Evolutionary conservation across 2,113 vertebrate genomes (phyloP).

Genomic region (Pygathrix nemaeus): DNA sequence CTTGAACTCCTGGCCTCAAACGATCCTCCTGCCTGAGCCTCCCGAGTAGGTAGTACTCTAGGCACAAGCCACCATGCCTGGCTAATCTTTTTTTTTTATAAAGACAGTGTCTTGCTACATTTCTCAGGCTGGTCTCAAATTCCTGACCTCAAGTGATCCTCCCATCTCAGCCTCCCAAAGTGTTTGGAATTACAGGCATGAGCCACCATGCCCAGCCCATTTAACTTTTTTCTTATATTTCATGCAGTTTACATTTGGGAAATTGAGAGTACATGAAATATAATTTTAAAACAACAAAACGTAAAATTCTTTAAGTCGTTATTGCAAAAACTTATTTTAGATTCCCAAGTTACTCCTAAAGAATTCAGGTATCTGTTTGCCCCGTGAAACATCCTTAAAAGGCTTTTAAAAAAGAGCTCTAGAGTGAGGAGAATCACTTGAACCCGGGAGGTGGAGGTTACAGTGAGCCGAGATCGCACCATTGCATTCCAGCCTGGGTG

Average conservation of each 20-base stretch:
- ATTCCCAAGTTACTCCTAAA: background rate
- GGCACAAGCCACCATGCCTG: background rate
- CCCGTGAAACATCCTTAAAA: background rate
- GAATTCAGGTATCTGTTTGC: background rate
- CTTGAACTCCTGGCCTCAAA: background rate
- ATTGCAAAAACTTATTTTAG: background rate
- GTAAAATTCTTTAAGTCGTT: constrained; percentile 11
- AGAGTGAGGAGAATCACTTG: no score
- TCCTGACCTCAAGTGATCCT: background rate
- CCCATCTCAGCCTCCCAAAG: background rate
- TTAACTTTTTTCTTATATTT: background rate
- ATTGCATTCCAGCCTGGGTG: no score
- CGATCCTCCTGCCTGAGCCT: background rate
- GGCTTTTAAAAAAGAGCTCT: background rate
- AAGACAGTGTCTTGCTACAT: background rate
- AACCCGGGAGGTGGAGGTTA: no score
- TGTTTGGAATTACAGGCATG: background rate
- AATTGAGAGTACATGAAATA: background rate
- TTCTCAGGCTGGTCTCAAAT: background rate
- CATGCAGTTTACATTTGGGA: background rate
- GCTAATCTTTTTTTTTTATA: no score
- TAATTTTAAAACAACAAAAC: background rate
- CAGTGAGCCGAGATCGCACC: no score
- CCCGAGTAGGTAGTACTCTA: background rate
- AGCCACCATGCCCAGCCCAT: background rate